Evolutionary conservation across 2,797 vertebrate genomes (phyloP).

Genomic region (Sebastes miniatus): DNA sequence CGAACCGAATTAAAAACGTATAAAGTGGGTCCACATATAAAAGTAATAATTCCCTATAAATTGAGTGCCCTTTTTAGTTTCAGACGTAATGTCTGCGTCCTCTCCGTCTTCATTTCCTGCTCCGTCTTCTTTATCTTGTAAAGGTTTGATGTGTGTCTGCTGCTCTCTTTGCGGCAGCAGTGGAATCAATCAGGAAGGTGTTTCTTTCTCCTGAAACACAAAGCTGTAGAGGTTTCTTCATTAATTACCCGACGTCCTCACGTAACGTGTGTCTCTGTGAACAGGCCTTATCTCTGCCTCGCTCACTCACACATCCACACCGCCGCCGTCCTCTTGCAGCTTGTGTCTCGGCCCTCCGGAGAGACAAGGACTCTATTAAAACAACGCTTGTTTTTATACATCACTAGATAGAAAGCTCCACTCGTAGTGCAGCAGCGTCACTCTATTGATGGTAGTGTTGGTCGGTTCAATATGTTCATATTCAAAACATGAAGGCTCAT

Average conservation of each 20-base stretch:
- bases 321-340: background rate
- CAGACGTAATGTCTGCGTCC: background rate
- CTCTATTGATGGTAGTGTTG: background rate
- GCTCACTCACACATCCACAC: background rate
- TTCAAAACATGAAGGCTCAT: background rate
- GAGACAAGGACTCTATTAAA: background rate
- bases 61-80: background rate
- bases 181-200: background rate
- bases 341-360: background rate
- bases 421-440: background rate
- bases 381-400: background rate
- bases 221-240: conserved; percentile 3
- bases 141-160: background rate
- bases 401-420: background rate
- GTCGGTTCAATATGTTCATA: background rate
- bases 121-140: background rate
- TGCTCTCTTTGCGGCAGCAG: background rate
- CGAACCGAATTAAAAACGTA: background rate
- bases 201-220: background rate
- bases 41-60: rapidly evolving
- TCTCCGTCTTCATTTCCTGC: background rate
- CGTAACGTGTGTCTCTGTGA: background rate
- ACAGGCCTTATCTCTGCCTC: conserved; percentile 1
- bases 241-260: background rate
- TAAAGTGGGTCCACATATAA: background rate